Percentiles rank a stretch among this genome's conserved stretches.
Conservation (phyloP, 2,113 vertebrate genomes). For the Paramisgurnus dabryanus region DNA sequence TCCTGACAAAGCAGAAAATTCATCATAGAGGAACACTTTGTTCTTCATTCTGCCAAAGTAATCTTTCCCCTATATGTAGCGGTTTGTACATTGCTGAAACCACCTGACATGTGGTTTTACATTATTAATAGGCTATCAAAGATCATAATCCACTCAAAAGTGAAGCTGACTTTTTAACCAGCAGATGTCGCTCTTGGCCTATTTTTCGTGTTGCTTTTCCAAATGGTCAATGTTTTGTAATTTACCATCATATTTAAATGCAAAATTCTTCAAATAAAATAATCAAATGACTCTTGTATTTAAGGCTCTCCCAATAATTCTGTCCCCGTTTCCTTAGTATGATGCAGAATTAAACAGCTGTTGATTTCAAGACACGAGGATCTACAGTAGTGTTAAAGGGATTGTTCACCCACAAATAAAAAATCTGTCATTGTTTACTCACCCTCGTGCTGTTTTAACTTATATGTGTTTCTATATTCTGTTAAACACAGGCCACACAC, state of each 20-base stretch:
- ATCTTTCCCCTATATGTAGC: too few relatives aligned
- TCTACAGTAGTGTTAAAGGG: background rate
- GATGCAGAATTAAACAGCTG: constrained; percentile 21
- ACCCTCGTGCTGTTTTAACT: too few relatives aligned
- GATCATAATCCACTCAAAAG: background rate
- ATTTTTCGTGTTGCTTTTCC: background rate
- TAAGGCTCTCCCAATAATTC: background rate
- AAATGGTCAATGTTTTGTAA: background rate
- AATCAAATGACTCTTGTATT: background rate
- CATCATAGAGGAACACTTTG: background rate
- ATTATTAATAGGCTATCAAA: background rate
- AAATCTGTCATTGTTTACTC: too few relatives aligned
- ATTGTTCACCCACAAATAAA: too few relatives aligned
- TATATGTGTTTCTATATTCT: too few relatives aligned
- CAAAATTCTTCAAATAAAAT: background rate
- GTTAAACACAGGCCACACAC: too few relatives aligned
- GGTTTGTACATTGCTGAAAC: background rate
- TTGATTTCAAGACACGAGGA: constrained; percentile 1
- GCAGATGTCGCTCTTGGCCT: constrained; percentile 56
- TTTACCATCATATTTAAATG: background rate
- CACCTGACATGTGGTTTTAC: background rate
- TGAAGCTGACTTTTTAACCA: constrained; percentile 33
- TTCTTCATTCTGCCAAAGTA: too few relatives aligned
- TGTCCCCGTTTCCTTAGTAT: background rate
- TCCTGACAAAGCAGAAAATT: background rate